Percentiles rank a stretch among this genome's conserved stretches.
phyloP scores from a whole-genome alignment of 2,888 invertebrate species.

The Pegoplata infirma region DNA sequence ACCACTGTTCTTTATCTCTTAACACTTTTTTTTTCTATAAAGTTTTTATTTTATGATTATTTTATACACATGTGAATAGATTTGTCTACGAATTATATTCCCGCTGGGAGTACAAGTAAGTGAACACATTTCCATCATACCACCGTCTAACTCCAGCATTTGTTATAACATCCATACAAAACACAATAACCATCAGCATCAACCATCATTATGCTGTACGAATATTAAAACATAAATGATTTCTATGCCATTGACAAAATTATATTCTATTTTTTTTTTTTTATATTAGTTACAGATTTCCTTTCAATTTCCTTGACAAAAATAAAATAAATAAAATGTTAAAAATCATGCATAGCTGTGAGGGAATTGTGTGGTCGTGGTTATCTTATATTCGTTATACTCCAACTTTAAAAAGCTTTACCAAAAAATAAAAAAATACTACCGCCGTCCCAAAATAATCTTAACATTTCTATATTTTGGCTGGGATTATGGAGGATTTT shows the following conservation, averaged over 20 bases:
- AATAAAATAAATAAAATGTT: no score
- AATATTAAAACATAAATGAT: slow-evolving; percentile 60
- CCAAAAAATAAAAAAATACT: not conserved
- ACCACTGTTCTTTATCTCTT: slow-evolving; percentile 12
- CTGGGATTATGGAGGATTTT: no score
- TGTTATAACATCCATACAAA: no score
- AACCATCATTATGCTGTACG: slow-evolving; percentile 47
- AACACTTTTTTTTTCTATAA: slow-evolving; percentile 24
- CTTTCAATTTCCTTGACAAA: slow-evolving; percentile 64
- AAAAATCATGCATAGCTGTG: not conserved
- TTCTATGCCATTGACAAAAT: slow-evolving; percentile 60
- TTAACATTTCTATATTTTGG: no score
- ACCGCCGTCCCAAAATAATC: no score
- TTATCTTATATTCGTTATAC: slow-evolving; percentile 19
- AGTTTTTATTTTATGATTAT: not conserved
- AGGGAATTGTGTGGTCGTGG: slow-evolving; percentile 49
- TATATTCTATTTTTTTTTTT: slow-evolving; percentile 59
- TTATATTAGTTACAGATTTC: slow-evolving; percentile 65
- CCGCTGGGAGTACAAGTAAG: slow-evolving; percentile 48
- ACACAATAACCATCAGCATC: slow-evolving; percentile 2
- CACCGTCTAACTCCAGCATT: no score
- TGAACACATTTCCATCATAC: not conserved
- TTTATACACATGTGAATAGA: slow-evolving; percentile 51
- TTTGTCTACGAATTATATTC: slow-evolving; percentile 62
- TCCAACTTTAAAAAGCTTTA: not conserved